Percentiles rank a stretch among this genome's conserved stretches.
phyloP scores from a whole-genome alignment of 2,113 vertebrate genomes.

The Chionomys nivalis region DNA sequence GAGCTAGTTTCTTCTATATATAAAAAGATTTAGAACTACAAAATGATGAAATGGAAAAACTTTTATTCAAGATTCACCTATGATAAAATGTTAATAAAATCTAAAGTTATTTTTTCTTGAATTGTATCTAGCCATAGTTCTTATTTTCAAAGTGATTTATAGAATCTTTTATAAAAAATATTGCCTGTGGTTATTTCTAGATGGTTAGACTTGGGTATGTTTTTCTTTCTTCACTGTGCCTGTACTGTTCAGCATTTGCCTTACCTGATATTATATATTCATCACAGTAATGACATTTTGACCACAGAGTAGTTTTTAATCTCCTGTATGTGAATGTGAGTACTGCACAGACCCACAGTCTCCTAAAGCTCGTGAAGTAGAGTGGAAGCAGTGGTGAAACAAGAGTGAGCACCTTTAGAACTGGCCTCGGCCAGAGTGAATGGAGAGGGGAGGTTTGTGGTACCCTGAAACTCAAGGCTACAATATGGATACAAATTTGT shows the following conservation, averaged over 20 bases:
- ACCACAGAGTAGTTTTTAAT: not conserved
- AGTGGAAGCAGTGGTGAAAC: not conserved
- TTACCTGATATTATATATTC: not conserved
- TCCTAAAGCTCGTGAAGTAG: not conserved
- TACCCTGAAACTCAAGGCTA: not conserved
- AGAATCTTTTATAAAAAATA: conserved; percentile 23
- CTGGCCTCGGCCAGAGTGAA: not conserved
- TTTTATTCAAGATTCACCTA: conserved; percentile 20
- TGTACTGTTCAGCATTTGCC: not conserved
- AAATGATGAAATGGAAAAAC: conserved; percentile 9
- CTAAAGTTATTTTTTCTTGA: conserved; percentile 53
- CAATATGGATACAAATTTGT: not conserved
- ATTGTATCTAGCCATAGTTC: not conserved
- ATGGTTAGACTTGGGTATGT: not conserved
- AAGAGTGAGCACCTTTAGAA: not conserved
- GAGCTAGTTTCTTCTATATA: not conserved
- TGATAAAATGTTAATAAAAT: conserved; percentile 24
- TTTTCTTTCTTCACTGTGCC: conserved; percentile 25
- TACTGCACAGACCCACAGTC: not conserved
- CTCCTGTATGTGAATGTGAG: not conserved
- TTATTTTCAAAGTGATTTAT: conserved; percentile 45
- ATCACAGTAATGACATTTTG: conserved; percentile 31
- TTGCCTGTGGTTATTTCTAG: not conserved
- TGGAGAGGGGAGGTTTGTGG: not conserved
- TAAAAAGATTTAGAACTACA: not conserved